A percentile compares a stretch with the other conserved stretches of the same genome.
Conservation (phyloP, 2,797 vertebrate genomes). For the Pogoniulus pusillus region DNA sequence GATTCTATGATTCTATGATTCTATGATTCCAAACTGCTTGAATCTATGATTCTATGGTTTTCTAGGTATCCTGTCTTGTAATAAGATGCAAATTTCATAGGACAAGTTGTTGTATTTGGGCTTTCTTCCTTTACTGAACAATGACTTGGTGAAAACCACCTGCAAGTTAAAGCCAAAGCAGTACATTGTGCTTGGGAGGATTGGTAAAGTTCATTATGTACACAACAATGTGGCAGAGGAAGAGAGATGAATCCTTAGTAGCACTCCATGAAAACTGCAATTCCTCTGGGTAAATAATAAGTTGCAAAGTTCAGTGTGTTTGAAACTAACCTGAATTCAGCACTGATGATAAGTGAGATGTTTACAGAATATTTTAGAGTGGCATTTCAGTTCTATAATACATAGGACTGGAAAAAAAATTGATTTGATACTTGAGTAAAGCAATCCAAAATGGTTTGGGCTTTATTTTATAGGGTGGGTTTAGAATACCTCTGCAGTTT, state of each 20-base stretch:
- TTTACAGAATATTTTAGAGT: slow-evolving; percentile 51
- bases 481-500: slow-evolving; percentile 5
- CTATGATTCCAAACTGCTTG: too few relatives aligned
- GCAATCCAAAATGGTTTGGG: background rate
- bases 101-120: slow-evolving; percentile 33
- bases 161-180: slow-evolving; percentile 60
- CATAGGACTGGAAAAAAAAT: background rate
- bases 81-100: slow-evolving; percentile 28
- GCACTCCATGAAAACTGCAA: slow-evolving; percentile 68
- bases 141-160: slow-evolving; percentile 33
- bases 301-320: slow-evolving; percentile 58
- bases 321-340: slow-evolving; percentile 74
- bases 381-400: slow-evolving; percentile 26
- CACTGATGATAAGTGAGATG: slow-evolving; percentile 12
- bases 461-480: background rate
- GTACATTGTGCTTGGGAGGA: slow-evolving; percentile 47
- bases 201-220: slow-evolving; percentile 66
- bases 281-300: slow-evolving; percentile 67
- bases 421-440: background rate
- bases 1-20: too few relatives aligned
- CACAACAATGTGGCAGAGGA: slow-evolving; percentile 13
- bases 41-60: too few relatives aligned
- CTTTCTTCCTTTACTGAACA: slow-evolving; percentile 63
- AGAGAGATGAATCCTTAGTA: slow-evolving; percentile 69
- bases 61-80: slow-evolving; percentile 10